Percentiles rank a stretch among this genome's conserved stretches.
Conservation (phyloP, 2,113 vertebrate species). For the Laticauda laticaudata region DNA sequence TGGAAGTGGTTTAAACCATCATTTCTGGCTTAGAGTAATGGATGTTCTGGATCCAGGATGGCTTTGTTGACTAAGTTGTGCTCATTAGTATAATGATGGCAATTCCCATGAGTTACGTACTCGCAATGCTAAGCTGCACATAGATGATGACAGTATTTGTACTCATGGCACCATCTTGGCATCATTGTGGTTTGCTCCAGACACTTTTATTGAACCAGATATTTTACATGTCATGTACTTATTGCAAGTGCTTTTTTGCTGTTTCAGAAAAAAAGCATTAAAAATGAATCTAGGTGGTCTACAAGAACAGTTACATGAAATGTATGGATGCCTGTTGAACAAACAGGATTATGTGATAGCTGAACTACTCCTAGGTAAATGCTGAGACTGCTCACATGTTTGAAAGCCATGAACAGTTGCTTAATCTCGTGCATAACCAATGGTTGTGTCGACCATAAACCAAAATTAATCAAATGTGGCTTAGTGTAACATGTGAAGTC, state of each 20-base stretch:
- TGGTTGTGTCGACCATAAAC: not conserved
- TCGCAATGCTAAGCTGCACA: not conserved
- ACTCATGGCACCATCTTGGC: too few relatives aligned
- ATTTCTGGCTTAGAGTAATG: not conserved
- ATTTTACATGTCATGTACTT: not conserved
- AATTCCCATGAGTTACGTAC: not conserved
- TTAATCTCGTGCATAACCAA: not conserved
- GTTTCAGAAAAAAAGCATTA: not conserved
- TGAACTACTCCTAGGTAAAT: not conserved
- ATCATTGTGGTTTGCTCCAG: not conserved
- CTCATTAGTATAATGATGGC: not conserved
- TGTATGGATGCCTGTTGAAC: not conserved
- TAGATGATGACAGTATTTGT: not conserved
- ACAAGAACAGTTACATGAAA: not conserved
- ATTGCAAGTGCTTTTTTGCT: not conserved
- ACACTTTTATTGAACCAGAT: not conserved
- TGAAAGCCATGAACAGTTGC: not conserved
- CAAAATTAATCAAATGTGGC: not conserved
- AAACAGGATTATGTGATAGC: not conserved
- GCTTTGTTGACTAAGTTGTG: not conserved
- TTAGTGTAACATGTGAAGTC: not conserved
- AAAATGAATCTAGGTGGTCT: not conserved
- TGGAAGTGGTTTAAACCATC: not conserved
- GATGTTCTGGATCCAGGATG: not conserved
- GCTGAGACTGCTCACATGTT: not conserved